These are phyloP conservation scores for Amphiduros pacificus DNA, from an alignment of 2,888 invertebrate species.

Conservation along the genomic window DNA sequence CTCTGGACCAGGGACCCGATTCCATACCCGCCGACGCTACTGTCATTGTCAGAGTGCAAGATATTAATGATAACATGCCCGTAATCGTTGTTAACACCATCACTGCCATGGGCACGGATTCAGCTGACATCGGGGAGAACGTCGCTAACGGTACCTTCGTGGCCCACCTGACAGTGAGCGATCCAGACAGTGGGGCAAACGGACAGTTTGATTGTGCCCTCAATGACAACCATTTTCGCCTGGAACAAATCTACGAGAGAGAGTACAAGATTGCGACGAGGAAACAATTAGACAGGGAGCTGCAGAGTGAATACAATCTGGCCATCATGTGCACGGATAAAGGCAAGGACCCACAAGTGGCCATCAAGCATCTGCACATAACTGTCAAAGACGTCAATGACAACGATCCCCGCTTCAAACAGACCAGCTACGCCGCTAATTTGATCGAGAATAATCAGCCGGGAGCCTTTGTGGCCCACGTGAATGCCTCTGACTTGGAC, in stretches of 20 bases:
- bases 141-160: slow-evolving; percentile 88
- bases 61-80: slow-evolving; percentile 86
- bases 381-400: slow-evolving; percentile 30
- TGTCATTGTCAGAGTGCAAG: slow-evolving; percentile 64
- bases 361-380: slow-evolving; percentile 17
- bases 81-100: slow-evolving; percentile 81
- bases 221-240: slow-evolving; percentile 81
- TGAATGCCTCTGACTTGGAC: slow-evolving; percentile 78
- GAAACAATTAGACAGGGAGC: slow-evolving; percentile 87
- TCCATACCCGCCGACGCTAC: slow-evolving; percentile 76
- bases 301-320: slow-evolving; percentile 87
- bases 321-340: slow-evolving; percentile 65
- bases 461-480: slow-evolving; percentile 74
- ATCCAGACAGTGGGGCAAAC: slow-evolving; percentile 86
- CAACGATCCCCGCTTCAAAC: slow-evolving; percentile 66
- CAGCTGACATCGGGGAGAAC: slow-evolving; percentile 61
- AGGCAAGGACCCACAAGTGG: slow-evolving; percentile 13
- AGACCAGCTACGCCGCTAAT: slow-evolving; percentile 67
- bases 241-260: slow-evolving; percentile 77
- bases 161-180: slow-evolving; percentile 90
- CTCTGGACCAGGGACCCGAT: slow-evolving; percentile 55
- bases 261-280: slow-evolving; percentile 70
- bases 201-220: slow-evolving; percentile 76
- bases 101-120: slow-evolving; percentile 78
- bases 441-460: slow-evolving; percentile 79